Conservation (phyloP, 2,113 vertebrate genomes). For the Cromileptes altivelis region DNA sequence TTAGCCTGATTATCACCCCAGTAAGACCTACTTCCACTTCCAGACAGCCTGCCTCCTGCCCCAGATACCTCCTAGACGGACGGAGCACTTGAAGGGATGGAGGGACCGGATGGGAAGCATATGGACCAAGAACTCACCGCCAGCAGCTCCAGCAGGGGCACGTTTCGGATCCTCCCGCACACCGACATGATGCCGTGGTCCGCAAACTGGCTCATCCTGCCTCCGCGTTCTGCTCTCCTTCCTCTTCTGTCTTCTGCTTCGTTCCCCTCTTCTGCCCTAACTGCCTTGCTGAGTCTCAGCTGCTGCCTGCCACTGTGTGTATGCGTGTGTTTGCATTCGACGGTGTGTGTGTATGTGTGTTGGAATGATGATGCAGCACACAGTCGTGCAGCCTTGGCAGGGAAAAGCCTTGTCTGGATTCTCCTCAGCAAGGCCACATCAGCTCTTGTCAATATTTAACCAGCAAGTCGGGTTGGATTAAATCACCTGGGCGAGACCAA, state of each 20-base stretch:
- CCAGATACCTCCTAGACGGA: slow-evolving; percentile 46
- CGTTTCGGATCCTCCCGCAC: slow-evolving; percentile 44
- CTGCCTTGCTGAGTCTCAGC: slow-evolving; percentile 69
- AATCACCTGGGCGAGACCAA: slow-evolving; percentile 79
- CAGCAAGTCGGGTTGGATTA: slow-evolving; percentile 84
- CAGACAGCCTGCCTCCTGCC: slow-evolving; percentile 59
- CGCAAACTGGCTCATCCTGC: slow-evolving; percentile 71
- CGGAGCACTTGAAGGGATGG: slow-evolving; percentile 22
- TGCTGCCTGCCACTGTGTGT: slow-evolving; percentile 61
- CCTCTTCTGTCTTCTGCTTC: slow-evolving; percentile 58
- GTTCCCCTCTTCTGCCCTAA: slow-evolving; percentile 65
- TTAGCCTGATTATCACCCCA: slow-evolving; percentile 55
- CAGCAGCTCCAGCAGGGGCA: slow-evolving; percentile 76
- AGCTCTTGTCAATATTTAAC: slow-evolving; percentile 90
- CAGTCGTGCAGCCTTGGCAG: slow-evolving; percentile 59
- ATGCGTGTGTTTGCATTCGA: slow-evolving; percentile 47
- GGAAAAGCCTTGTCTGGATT: slow-evolving; percentile 61
- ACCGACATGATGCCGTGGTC: slow-evolving; percentile 28
- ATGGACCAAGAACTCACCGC: slow-evolving; percentile 80
- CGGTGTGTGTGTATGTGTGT: slow-evolving; percentile 23
- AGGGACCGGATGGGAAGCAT: not conserved
- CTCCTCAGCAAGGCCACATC: slow-evolving; percentile 53
- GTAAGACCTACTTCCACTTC: slow-evolving; percentile 68
- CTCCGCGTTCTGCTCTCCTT: slow-evolving; percentile 7
- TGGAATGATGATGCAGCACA: slow-evolving; percentile 71